phyloP scores from a whole-genome alignment of 2,113 vertebrate species.

The Sorex araneus region DNA sequence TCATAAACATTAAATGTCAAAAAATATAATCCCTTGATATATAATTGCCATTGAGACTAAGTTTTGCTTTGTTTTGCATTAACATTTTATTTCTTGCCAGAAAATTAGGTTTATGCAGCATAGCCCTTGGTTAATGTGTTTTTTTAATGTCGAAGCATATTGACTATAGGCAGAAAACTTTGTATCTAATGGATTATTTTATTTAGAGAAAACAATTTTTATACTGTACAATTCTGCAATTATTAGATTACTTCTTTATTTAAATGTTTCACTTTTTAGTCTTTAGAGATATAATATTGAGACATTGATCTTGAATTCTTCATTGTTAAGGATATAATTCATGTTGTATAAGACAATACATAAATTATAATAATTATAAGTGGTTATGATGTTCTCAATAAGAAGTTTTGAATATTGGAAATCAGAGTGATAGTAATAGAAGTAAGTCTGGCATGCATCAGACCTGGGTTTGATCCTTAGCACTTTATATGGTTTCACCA shows the following conservation, averaged over 20 bases:
- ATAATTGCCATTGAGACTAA: neutral
- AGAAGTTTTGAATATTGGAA: neutral
- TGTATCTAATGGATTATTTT: neutral
- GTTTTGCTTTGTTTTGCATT: constrained; percentile 28
- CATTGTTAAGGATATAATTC: constrained; percentile 47
- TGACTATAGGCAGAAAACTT: neutral
- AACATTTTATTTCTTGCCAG: constrained; percentile 57
- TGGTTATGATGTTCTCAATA: neutral
- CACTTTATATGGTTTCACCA: too few species aligned
- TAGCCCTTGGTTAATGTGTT: neutral
- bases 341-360: neutral
- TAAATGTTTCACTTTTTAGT: neutral
- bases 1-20: constrained; percentile 31
- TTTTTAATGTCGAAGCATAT: constrained; percentile 9
- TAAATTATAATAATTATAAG: constrained; percentile 24
- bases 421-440: too few species aligned
- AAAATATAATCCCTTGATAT: constrained; percentile 41
- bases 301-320: constrained; percentile 14
- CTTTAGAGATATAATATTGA: constrained; percentile 4
- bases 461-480: too few species aligned
- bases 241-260: constrained; percentile 24
- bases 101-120: neutral
- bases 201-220: constrained; percentile 35
- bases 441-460: too few species aligned
- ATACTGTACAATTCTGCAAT: constrained; percentile 22